Conservation (phyloP, 2,888 invertebrate species). For the Phortica magna region DNA sequence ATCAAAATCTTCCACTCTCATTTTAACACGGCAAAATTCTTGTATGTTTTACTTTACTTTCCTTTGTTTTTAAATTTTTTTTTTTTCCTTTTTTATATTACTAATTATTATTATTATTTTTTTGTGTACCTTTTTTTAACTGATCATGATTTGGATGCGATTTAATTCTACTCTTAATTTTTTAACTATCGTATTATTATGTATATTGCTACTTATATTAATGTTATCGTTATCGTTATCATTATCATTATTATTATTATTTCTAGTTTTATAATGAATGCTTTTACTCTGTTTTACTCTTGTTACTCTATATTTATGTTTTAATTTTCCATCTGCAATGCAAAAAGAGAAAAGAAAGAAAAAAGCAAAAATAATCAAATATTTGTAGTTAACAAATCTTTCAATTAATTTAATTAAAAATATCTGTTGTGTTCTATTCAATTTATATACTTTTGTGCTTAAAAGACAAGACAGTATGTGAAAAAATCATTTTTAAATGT, state of each 20-base stretch:
- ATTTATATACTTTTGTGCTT: conserved; percentile 36
- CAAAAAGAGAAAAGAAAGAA: conserved; percentile 61
- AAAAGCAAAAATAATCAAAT: conserved; percentile 55
- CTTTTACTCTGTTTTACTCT: conserved; percentile 57
- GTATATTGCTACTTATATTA: conserved; percentile 45
- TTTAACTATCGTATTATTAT: conserved; percentile 67
- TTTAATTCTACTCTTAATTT: conserved; percentile 74
- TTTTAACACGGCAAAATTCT: no score
- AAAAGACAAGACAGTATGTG: not conserved
- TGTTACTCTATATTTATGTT: conserved; percentile 66
- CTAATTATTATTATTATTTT: not conserved
- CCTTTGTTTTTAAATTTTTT: not conserved
- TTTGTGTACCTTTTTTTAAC: conserved; percentile 54
- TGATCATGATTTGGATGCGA: conserved; percentile 75
- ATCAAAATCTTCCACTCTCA: no score
- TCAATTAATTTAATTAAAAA: not conserved
- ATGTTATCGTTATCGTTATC: conserved; percentile 32
- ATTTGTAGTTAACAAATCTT: conserved; percentile 41
- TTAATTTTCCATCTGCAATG: conserved; percentile 74
- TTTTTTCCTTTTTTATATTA: conserved; percentile 7
- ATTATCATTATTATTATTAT: conserved; percentile 37
- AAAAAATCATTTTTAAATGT: conserved; percentile 32
- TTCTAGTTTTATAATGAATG: conserved; percentile 35
- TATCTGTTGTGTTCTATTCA: conserved; percentile 2
- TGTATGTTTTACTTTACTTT: no score